Conservation (phyloP, 1,140 invertebrate species). For the Delia radicum region DNA sequence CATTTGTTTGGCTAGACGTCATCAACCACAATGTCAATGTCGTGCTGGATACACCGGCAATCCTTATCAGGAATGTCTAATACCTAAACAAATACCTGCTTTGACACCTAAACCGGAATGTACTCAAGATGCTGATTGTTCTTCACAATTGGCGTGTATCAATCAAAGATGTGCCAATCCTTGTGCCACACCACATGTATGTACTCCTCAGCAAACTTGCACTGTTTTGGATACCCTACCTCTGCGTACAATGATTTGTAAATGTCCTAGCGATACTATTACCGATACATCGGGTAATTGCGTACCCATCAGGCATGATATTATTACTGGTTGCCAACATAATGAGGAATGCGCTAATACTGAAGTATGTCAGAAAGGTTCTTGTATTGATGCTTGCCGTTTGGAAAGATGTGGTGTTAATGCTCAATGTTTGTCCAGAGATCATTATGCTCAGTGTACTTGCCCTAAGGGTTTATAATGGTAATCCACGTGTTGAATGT, state of each 20-base stretch:
- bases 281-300: constrained; percentile 66
- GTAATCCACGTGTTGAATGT: constrained; percentile 82
- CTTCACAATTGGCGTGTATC: constrained; percentile 71
- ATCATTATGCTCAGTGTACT: constrained; percentile 74
- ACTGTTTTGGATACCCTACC: constrained; percentile 75
- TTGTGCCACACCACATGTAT: constrained; percentile 69
- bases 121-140: constrained; percentile 73
- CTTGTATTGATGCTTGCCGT: constrained; percentile 77
- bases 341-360: constrained; percentile 72
- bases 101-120: constrained; percentile 64
- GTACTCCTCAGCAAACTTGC: constrained; percentile 74
- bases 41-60: constrained; percentile 73
- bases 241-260: constrained; percentile 76
- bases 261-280: constrained; percentile 74
- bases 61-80: constrained; percentile 73
- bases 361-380: constrained; percentile 73
- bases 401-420: constrained; percentile 79
- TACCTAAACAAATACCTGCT: constrained; percentile 47
- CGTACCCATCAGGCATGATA: constrained; percentile 58
- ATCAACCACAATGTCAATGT: constrained; percentile 79
- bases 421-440: constrained; percentile 74
- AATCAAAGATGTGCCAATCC: constrained; percentile 75
- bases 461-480: constrained; percentile 77
- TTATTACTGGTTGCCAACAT: constrained; percentile 57
- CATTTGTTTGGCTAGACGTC: constrained; percentile 69